Conservation (phyloP, 2,797 vertebrate species). For the Cossypha polioptera region DNA sequence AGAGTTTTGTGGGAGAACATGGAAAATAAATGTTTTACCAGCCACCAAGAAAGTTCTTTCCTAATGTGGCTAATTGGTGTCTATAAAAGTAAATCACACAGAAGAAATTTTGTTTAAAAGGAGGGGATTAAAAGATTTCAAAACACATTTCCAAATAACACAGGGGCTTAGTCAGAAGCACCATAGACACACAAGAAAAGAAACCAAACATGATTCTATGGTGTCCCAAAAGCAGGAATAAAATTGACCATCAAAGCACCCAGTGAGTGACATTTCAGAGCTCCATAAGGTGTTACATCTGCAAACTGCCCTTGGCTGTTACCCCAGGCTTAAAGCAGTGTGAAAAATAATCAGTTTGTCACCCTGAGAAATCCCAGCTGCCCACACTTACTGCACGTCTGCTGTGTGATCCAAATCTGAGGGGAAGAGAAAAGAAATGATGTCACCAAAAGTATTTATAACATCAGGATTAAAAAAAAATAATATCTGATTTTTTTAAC, state of each 20-base stretch:
- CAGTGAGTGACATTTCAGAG: neutral
- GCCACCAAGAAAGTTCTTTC: neutral
- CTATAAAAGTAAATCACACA: neutral
- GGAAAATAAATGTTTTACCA: neutral
- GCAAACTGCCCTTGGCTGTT: neutral
- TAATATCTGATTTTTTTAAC: neutral
- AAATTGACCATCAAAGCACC: neutral
- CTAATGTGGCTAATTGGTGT: neutral
- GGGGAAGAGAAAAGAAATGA: slow-evolving; percentile 9
- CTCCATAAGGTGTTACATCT: neutral
- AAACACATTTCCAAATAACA: neutral
- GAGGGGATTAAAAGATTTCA: neutral
- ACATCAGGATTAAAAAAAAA: neutral
- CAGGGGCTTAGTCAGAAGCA: neutral
- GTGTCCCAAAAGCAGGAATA: neutral
- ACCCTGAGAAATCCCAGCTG: neutral
- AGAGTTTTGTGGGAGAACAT: neutral
- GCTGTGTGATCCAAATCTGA: slow-evolving; percentile 97
- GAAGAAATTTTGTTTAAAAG: neutral
- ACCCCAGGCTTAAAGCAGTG: neutral
- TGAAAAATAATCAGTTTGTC: neutral
- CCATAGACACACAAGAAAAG: neutral
- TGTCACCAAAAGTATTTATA: neutral
- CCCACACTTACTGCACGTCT: slow-evolving; percentile 93
- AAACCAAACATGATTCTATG: fast-evolving